Evolutionary conservation across 2,113 vertebrate genomes (phyloP).

Genomic region (Amazona guildingii): DNA sequence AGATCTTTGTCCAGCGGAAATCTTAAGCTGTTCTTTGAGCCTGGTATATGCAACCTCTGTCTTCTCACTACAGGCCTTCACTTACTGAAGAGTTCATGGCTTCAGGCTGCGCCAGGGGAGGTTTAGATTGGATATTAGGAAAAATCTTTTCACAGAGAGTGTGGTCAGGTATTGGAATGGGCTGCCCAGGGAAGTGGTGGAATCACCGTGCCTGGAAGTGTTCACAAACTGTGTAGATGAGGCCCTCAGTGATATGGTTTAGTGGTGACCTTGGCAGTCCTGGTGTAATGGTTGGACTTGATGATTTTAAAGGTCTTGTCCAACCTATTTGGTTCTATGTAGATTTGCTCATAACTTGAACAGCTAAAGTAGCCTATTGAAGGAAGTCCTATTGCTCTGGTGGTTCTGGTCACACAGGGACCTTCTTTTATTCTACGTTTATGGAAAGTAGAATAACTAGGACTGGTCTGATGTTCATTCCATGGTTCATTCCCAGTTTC

Average conservation of each 20-base stretch:
- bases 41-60: neutral
- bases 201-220: neutral
- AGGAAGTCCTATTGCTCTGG: neutral
- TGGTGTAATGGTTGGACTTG: neutral
- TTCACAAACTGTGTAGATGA: neutral
- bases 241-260: neutral
- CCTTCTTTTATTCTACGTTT: neutral
- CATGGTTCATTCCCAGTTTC: neutral
- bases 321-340: neutral
- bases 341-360: neutral
- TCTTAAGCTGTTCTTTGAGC: neutral
- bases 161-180: neutral
- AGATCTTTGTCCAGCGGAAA: neutral
- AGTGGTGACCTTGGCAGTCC: neutral
- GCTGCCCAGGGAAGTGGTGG: neutral
- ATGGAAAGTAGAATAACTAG: neutral
- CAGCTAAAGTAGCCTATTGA: neutral
- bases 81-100: neutral
- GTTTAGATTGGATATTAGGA: neutral
- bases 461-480: fast-evolving
- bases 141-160: neutral
- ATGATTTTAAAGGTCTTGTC: neutral
- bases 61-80: neutral
- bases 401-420: neutral
- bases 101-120: neutral